Conservation (phyloP, 2,888 invertebrate species). For the Oithona nana region DNA sequence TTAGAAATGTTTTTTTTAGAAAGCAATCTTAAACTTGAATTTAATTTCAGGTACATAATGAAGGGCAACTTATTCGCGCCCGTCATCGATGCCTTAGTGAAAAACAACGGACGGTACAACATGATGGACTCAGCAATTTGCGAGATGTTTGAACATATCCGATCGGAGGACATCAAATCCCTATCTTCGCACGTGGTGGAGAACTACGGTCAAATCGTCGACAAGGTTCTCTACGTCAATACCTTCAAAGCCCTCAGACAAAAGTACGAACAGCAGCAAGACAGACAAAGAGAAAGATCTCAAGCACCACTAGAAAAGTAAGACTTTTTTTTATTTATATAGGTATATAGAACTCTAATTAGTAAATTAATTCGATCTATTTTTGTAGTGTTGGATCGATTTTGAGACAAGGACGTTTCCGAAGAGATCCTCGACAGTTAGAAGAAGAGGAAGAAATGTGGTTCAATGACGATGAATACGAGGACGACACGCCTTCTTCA, state of each 20-base stretch:
- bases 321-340: neutral
- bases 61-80: constrained; percentile 86
- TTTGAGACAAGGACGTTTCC: constrained; percentile 33
- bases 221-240: constrained; percentile 90
- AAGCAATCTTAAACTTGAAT: too few species aligned
- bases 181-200: constrained; percentile 85
- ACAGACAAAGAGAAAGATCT: constrained; percentile 67
- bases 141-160: constrained; percentile 98
- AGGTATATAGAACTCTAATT: too few species aligned
- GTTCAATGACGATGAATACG: constrained; percentile 90
- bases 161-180: constrained; percentile 74
- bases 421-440: constrained; percentile 75
- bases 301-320: constrained; percentile 50
- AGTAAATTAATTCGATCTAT: neutral
- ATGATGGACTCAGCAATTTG: constrained; percentile 94
- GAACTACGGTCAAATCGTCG: constrained; percentile 80
- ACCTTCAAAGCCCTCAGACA: constrained; percentile 83
- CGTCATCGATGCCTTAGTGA: constrained; percentile 83
- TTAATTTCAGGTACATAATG: constrained; percentile 54
- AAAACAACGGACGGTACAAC: constrained; percentile 95
- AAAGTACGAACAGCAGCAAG: constrained; percentile 77
- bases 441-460: constrained; percentile 98
- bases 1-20: neutral
- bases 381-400: constrained; percentile 9
- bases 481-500: constrained; percentile 40